Conservation (phyloP, 2,888 invertebrate genomes). For the Aelia acuminata region DNA sequence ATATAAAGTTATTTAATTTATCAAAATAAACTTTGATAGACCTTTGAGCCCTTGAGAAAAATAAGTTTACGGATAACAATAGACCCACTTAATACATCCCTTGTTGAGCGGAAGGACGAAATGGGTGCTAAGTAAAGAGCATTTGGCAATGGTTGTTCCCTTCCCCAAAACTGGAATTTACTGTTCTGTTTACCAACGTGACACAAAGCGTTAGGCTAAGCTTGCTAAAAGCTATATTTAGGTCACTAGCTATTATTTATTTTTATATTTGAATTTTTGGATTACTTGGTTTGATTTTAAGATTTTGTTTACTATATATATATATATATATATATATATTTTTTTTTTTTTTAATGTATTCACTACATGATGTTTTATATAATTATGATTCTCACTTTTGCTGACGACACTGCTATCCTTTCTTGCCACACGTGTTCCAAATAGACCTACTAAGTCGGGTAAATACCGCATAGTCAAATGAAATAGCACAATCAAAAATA, state of each 20-base stretch:
- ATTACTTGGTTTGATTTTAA: neutral
- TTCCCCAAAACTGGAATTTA: conserved; percentile 7
- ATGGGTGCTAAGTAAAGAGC: conserved; percentile 19
- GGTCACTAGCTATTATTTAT: neutral
- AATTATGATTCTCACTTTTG: too few relatives aligned
- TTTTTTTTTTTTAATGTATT: too few relatives aligned
- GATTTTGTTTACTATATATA: too few relatives aligned
- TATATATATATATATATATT: too few relatives aligned
- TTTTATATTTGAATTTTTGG: neutral
- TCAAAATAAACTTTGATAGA: neutral
- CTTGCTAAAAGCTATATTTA: neutral
- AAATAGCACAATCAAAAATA: too few relatives aligned
- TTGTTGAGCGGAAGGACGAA: neutral
- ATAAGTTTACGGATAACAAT: neutral
- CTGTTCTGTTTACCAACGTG: conserved; percentile 34
- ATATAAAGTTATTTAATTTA: too few relatives aligned
- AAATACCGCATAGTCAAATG: too few relatives aligned
- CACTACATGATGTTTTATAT: too few relatives aligned
- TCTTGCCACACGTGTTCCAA: too few relatives aligned
- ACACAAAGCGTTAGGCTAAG: conserved; percentile 10
- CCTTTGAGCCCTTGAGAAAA: neutral
- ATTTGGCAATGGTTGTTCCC: conserved; percentile 20
- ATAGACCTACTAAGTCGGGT: too few relatives aligned
- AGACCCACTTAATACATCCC: neutral
- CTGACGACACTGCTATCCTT: too few relatives aligned